A percentile compares a stretch with the other conserved stretches of the same genome.
Evolutionary conservation across 2,888 invertebrate genomes (phyloP).

Genomic region (Onchidella celtica): DNA sequence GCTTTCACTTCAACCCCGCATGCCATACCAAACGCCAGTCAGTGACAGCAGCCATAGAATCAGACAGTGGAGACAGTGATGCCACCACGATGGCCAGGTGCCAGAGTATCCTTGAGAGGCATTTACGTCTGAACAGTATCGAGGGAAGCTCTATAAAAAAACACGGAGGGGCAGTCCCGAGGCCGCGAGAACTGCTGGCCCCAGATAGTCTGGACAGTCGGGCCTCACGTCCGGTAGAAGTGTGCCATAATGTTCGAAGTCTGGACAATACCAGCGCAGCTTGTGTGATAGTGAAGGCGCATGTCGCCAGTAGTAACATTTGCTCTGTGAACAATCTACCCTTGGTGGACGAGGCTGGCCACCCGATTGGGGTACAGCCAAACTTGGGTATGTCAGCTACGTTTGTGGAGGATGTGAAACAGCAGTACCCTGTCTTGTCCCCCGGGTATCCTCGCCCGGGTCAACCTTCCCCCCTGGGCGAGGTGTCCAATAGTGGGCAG

Average conservation of each 20-base stretch:
- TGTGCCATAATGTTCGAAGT: not conserved
- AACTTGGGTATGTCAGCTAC: not conserved
- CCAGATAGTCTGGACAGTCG: not conserved
- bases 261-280: not conserved
- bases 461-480: conserved; percentile 52
- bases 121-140: not conserved
- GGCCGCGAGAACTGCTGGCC: not conserved
- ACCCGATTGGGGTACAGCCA: not conserved
- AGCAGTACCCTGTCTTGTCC: not conserved
- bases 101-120: not conserved
- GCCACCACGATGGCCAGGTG: not conserved
- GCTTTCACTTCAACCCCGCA: not conserved
- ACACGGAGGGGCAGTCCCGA: not conserved
- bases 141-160: too few relatives aligned
- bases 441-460: conserved; percentile 23
- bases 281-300: not conserved
- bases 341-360: not conserved
- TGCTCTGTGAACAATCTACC: not conserved
- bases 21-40: not conserved
- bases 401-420: not conserved
- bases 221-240: not conserved
- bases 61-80: not conserved
- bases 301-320: not conserved
- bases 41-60: not conserved
- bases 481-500: not conserved